Percentiles rank a stretch among this genome's conserved stretches.
These are phyloP conservation scores for Ceratitis capitata DNA, from an alignment of 1,140 invertebrate genomes.

Conservation along the genomic window DNA sequence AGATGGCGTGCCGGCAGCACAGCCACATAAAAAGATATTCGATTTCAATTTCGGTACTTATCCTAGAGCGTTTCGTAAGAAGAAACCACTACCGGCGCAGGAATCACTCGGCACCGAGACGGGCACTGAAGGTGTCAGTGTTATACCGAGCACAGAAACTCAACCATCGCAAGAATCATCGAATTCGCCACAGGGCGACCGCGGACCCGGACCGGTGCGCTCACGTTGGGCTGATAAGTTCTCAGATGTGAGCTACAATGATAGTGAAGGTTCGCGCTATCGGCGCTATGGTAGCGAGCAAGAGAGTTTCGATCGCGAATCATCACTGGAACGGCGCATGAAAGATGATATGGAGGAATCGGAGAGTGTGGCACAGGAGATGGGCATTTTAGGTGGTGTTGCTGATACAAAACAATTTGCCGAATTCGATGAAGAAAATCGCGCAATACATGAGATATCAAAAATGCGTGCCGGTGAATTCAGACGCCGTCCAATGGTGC, in stretches of 20 bases:
- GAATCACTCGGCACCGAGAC: conserved; percentile 52
- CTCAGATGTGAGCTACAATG: conserved; percentile 65
- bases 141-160: conserved; percentile 62
- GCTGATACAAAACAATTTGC: conserved; percentile 62
- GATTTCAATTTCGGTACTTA: conserved; percentile 80
- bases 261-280: conserved; percentile 63
- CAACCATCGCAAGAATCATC: conserved; percentile 66
- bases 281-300: conserved; percentile 61
- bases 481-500: conserved; percentile 59
- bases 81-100: conserved; percentile 64
- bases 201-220: conserved; percentile 64
- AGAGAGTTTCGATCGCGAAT: conserved; percentile 64
- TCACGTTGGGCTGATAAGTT: conserved; percentile 68
- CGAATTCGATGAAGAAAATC: conserved; percentile 64
- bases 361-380: conserved; percentile 50
- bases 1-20: conserved; percentile 46
- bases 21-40: conserved; percentile 68
- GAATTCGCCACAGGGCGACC: conserved; percentile 66
- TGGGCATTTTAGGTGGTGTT: conserved; percentile 55
- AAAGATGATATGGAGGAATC: conserved; percentile 59
- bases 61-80: conserved; percentile 77
- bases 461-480: conserved; percentile 58
- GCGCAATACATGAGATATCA: conserved; percentile 63
- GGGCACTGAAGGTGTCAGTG: conserved; percentile 60
- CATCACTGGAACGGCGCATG: conserved; percentile 64